Percentiles rank a stretch among this genome's conserved stretches.
These are phyloP conservation scores for Holothuria scabra DNA, from an alignment of 53 echinoderm and acorn worm species.

Conservation along the genomic window DNA sequence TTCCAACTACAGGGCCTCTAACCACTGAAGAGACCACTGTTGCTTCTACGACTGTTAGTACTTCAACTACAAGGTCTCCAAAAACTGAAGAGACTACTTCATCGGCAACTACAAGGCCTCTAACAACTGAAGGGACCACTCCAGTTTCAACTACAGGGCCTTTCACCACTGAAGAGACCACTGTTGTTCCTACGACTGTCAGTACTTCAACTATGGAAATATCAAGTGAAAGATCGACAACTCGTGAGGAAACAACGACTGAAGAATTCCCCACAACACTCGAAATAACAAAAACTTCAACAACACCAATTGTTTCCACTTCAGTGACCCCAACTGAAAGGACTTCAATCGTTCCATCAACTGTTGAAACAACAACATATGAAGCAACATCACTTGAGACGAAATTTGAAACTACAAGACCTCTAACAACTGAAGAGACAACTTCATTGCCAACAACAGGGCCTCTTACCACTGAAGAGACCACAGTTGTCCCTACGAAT, in stretches of 20 bases:
- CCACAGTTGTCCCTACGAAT: neutral
- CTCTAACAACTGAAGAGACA: neutral
- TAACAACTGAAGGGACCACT: too few species aligned
- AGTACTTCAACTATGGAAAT: too few species aligned
- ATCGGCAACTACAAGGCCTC: too few species aligned
- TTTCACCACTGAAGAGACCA: too few species aligned
- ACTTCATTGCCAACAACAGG: neutral
- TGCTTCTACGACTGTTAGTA: neutral
- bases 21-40: neutral
- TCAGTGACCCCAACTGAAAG: neutral
- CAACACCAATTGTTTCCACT: neutral
- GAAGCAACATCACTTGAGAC: neutral
- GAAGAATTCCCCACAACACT: neutral
- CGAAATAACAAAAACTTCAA: neutral
- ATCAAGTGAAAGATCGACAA: too few species aligned
- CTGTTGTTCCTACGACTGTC: too few species aligned
- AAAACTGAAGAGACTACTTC: neutral
- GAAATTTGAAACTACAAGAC: neutral
- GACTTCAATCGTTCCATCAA: too few species aligned
- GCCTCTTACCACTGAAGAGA: neutral
- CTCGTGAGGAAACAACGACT: neutral
- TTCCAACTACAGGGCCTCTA: neutral
- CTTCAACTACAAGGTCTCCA: too few species aligned
- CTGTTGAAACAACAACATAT: constrained; percentile 2
- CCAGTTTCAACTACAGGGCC: too few species aligned